Percentiles rank a stretch among this genome's conserved stretches.
phyloP scores from a whole-genome alignment of 2,113 vertebrate species.

The Nanorana parkeri region DNA sequence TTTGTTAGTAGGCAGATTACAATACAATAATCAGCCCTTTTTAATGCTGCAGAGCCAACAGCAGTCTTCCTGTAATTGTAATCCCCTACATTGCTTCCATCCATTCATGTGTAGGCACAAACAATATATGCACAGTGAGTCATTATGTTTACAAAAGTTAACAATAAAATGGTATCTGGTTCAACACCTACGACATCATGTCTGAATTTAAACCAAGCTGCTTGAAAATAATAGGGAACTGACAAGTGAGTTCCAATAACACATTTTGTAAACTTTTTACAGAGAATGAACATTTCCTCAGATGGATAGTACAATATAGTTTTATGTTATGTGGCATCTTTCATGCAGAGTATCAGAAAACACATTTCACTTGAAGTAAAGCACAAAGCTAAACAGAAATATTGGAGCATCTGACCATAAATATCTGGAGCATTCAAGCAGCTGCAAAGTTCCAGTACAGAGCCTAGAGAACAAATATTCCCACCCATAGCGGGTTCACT shows the following conservation, averaged over 20 bases:
- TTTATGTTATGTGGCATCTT: constrained; percentile 51
- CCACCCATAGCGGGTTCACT: not conserved
- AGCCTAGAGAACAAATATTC: not conserved
- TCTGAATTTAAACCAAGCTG: constrained; percentile 18
- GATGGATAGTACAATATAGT: constrained; percentile 53
- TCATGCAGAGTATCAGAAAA: constrained; percentile 54
- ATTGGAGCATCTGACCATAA: constrained; percentile 43
- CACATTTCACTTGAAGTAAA: constrained; percentile 55
- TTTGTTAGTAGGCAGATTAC: too few relatives aligned
- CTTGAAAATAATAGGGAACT: constrained; percentile 6
- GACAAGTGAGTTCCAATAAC: constrained; percentile 13
- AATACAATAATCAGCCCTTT: too few relatives aligned
- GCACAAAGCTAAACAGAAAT: constrained; percentile 53
- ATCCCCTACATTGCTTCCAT: too few relatives aligned
- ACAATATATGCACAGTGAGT: too few relatives aligned
- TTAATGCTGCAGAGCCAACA: too few relatives aligned
- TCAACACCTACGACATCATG: too few relatives aligned
- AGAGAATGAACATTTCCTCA: constrained; percentile 51
- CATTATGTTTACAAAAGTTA: too few relatives aligned
- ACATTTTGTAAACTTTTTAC: constrained; percentile 38
- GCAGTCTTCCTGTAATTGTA: too few relatives aligned
- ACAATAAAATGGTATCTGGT: too few relatives aligned
- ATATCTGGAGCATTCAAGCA: constrained; percentile 33
- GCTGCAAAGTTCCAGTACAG: constrained; percentile 6
- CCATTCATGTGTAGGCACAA: too few relatives aligned